Conservation (phyloP, 2,113 vertebrate genomes). For the Catharus bicknelli region DNA sequence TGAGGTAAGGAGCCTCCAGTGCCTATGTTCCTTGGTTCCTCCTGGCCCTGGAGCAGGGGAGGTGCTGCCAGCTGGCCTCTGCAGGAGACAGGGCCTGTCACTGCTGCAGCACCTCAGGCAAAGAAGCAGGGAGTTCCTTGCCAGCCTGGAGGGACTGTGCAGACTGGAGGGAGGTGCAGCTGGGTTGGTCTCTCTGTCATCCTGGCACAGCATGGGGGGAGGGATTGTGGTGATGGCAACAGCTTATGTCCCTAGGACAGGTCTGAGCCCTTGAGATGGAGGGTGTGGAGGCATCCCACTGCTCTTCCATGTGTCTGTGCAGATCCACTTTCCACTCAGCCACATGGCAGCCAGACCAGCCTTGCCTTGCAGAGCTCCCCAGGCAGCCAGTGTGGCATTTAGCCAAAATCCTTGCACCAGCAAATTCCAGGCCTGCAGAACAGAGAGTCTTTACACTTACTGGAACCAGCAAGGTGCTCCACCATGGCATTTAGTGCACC, state of each 20-base stretch:
- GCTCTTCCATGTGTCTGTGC: not conserved
- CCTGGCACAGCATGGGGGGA: not conserved
- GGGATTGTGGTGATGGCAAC: not conserved
- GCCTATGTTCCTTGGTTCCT: not conserved
- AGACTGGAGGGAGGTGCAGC: not conserved
- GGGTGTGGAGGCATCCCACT: not conserved
- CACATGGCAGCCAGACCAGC: accelerated
- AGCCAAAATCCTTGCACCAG: not conserved
- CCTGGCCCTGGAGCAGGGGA: not conserved
- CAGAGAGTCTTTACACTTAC: not conserved
- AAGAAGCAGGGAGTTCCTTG: not conserved
- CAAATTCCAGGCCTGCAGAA: not conserved
- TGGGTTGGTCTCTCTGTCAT: not conserved
- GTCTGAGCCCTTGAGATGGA: not conserved
- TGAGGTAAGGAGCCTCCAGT: slow-evolving; percentile 78
- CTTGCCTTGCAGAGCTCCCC: not conserved
- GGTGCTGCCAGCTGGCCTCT: not conserved
- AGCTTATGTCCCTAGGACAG: not conserved
- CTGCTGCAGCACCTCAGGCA: not conserved
- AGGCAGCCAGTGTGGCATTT: not conserved
- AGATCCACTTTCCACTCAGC: not conserved
- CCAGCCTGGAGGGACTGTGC: not conserved
- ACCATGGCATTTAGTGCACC: accelerated
- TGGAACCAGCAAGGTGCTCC: not conserved
- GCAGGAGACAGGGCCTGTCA: accelerated